Conservation (phyloP, 2,797 vertebrate species). For the Lutjanus campechanus region DNA sequence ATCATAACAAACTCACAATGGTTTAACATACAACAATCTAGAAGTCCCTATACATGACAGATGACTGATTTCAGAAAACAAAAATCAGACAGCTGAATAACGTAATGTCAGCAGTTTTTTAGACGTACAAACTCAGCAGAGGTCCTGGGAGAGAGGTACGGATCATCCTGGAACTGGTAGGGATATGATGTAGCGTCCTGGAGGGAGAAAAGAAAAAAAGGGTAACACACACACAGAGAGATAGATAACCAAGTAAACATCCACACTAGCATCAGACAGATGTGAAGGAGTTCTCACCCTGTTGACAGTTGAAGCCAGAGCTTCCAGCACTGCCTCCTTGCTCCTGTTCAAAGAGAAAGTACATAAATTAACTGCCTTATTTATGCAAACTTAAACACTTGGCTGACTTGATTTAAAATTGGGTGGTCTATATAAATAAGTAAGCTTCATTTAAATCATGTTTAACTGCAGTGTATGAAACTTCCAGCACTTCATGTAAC, state of each 20-base stretch:
- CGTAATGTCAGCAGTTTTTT: neutral
- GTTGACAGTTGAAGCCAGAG: slow-evolving; percentile 90
- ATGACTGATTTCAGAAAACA: neutral
- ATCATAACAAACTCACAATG: no score
- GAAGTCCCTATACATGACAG: neutral
- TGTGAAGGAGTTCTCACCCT: slow-evolving; percentile 83
- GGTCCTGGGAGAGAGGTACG: slow-evolving; percentile 90
- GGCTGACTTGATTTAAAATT: neutral
- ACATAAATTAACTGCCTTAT: neutral
- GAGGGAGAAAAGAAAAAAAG: neutral
- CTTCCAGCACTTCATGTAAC: neutral
- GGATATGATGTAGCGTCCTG: slow-evolving; percentile 91
- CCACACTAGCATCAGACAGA: neutral
- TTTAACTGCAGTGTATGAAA: neutral
- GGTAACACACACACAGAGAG: neutral
- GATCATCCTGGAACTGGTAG: slow-evolving; percentile 93
- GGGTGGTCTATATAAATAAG: neutral
- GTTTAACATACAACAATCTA: neutral
- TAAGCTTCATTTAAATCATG: neutral
- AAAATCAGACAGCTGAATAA: neutral
- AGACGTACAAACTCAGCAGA: slow-evolving; percentile 87
- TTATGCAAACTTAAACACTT: neutral
- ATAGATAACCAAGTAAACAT: neutral
- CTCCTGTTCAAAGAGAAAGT: slow-evolving; percentile 82
- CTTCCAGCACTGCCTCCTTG: slow-evolving; percentile 91